These are phyloP conservation scores for Toxotes lorentzi DNA, from an alignment of 2,797 vertebrate species.

Conservation along the genomic window DNA sequence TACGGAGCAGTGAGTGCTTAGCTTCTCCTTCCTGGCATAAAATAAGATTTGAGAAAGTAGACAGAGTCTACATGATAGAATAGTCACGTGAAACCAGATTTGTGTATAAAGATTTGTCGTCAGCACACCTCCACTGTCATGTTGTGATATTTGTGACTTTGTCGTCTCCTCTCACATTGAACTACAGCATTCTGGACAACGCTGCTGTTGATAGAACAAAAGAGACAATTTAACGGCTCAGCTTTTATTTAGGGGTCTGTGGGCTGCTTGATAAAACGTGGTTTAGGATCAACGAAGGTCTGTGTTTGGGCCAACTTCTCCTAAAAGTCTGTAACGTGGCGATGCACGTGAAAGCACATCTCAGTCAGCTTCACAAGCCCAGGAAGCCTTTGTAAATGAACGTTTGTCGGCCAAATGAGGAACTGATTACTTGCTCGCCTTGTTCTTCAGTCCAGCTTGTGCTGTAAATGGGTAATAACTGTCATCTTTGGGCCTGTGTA, in stretches of 20 bases:
- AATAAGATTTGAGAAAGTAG: no score
- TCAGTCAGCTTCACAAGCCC: slow-evolving; percentile 50
- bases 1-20: no score
- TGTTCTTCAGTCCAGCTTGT: slow-evolving; percentile 6
- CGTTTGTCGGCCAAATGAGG: slow-evolving; percentile 36
- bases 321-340: slow-evolving; percentile 14
- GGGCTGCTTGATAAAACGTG: slow-evolving; percentile 43
- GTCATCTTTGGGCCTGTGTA: slow-evolving; percentile 48
- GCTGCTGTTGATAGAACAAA: not conserved
- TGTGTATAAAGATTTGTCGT: not conserved
- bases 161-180: not conserved
- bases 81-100: not conserved
- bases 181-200: not conserved
- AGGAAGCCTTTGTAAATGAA: slow-evolving; percentile 44
- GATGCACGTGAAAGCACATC: no score
- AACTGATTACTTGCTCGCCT: slow-evolving; percentile 55
- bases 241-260: slow-evolving; percentile 42
- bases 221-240: slow-evolving; percentile 30
- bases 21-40: no score
- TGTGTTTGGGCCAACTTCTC: slow-evolving; percentile 5
- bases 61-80: no score
- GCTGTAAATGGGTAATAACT: slow-evolving; percentile 55
- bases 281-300: slow-evolving; percentile 46
- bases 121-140: not conserved
- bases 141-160: not conserved